Percentiles rank a stretch among this genome's conserved stretches.
Conservation (phyloP, 2,888 invertebrate genomes). For the Chloromyia formosa region DNA sequence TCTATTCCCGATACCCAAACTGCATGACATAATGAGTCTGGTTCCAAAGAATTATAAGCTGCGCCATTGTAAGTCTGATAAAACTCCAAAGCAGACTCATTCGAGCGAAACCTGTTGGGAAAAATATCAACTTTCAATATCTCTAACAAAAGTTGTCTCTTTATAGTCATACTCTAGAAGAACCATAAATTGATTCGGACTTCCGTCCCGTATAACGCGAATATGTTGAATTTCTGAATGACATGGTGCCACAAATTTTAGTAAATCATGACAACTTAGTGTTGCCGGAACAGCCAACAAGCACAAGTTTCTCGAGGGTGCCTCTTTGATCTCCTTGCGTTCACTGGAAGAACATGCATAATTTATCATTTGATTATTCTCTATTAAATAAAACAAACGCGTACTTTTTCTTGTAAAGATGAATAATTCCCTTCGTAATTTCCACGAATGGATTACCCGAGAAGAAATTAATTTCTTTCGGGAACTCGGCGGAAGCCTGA, state of each 20-base stretch:
- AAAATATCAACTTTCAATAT: conserved; percentile 40
- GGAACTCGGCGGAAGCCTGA: conserved; percentile 57
- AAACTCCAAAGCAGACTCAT: conserved; percentile 88
- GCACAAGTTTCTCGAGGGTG: conserved; percentile 84
- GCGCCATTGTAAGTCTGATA: conserved; percentile 92
- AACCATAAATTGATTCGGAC: conserved; percentile 98
- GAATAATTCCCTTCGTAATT: conserved; percentile 94
- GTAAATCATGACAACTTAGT: conserved; percentile 90
- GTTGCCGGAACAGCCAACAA: conserved; percentile 89
- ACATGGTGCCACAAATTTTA: conserved; percentile 94
- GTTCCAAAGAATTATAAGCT: conserved; percentile 92
- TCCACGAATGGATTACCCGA: conserved; percentile 98
- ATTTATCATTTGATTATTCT: no score
- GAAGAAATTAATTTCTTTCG: conserved; percentile 78
- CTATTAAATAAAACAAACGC: no score
- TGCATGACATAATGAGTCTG: conserved; percentile 89
- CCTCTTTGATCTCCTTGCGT: conserved; percentile 74
- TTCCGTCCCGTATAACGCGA: conserved; percentile 88
- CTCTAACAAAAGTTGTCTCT: conserved; percentile 58
- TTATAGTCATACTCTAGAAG: conserved; percentile 80
- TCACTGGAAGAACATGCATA: conserved; percentile 73
- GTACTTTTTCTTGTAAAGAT: conserved; percentile 97
- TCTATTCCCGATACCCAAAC: conserved; percentile 96
- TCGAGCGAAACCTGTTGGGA: conserved; percentile 70
- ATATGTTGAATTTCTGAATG: conserved; percentile 90